Conservation (phyloP, 2,797 vertebrate species). For the Macroramphosus scolopax region DNA sequence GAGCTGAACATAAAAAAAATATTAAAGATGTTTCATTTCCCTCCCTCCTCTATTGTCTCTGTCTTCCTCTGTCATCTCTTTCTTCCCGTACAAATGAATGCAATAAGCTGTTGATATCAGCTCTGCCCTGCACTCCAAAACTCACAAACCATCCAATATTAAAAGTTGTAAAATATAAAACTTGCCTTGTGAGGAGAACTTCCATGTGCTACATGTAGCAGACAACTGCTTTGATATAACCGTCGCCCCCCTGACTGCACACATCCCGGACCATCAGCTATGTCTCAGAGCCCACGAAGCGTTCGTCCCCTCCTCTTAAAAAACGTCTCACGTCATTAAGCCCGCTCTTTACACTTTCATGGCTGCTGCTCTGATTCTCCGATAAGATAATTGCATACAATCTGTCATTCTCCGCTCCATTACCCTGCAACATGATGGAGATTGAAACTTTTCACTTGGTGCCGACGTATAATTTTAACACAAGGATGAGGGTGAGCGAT, state of each 20-base stretch:
- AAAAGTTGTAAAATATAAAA: no score
- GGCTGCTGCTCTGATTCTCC: conserved; percentile 60
- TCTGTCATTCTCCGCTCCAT: conserved; percentile 73
- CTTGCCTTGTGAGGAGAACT: no score
- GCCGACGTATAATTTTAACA: conserved; percentile 66
- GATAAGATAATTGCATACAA: conserved; percentile 72
- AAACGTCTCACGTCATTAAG: conserved; percentile 69
- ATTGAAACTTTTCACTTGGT: conserved; percentile 58
- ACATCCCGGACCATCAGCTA: conserved; percentile 30
- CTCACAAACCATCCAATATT: no score
- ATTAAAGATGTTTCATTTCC: conserved; percentile 40
- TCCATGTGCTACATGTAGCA: no score
- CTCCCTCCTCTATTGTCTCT: conserved; percentile 20
- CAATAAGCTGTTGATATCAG: no score
- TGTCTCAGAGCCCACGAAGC: conserved; percentile 18
- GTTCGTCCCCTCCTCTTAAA: conserved; percentile 53
- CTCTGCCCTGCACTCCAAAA: no score
- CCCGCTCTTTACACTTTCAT: conserved; percentile 48
- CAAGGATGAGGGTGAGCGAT: conserved; percentile 56
- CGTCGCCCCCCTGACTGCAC: conserved; percentile 23
- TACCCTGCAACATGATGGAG: conserved; percentile 64
- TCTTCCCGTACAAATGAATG: neutral
- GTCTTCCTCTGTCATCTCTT: conserved; percentile 14
- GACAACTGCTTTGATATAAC: conserved; percentile 23
- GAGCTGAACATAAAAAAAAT: conserved; percentile 43